Evolutionary conservation across 1,140 invertebrate genomes (phyloP).

Genomic region (Heliconius eleuchia): DNA sequence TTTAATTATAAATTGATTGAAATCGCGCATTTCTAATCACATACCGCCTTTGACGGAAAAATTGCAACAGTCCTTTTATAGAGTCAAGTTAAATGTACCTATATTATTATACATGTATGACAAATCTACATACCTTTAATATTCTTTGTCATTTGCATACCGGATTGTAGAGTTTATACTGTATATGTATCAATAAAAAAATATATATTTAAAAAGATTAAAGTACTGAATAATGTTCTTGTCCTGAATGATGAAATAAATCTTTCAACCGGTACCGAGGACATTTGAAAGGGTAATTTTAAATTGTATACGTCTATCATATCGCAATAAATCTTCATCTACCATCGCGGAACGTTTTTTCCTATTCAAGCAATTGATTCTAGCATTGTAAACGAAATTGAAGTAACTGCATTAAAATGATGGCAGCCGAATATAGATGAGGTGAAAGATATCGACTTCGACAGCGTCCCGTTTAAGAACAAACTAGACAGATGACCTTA

Average conservation of each 20-base stretch:
- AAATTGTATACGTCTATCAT: neutral
- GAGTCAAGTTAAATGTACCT: neutral
- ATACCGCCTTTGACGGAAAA: neutral
- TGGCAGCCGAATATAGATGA: constrained; percentile 27
- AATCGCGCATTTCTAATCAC: constrained; percentile 1
- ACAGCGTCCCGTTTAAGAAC: constrained; percentile 3
- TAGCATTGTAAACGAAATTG: neutral
- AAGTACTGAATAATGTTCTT: neutral
- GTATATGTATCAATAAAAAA: neutral
- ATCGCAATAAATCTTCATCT: constrained; percentile 15
- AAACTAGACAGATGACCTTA: constrained; percentile 1
- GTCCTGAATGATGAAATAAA: neutral
- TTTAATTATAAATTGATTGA: neutral
- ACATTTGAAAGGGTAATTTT: constrained; percentile 6
- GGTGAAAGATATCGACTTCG: neutral
- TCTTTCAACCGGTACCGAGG: neutral
- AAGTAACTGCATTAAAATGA: neutral
- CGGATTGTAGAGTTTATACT: no score
- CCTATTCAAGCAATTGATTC: neutral
- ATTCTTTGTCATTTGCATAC: no score
- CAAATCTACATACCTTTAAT: no score
- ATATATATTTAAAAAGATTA: neutral
- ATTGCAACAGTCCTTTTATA: neutral
- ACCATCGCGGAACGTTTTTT: neutral
- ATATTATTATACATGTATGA: neutral